Evolutionary conservation across 2,113 vertebrate genomes (phyloP).

Genomic region (Passer domesticus): DNA sequence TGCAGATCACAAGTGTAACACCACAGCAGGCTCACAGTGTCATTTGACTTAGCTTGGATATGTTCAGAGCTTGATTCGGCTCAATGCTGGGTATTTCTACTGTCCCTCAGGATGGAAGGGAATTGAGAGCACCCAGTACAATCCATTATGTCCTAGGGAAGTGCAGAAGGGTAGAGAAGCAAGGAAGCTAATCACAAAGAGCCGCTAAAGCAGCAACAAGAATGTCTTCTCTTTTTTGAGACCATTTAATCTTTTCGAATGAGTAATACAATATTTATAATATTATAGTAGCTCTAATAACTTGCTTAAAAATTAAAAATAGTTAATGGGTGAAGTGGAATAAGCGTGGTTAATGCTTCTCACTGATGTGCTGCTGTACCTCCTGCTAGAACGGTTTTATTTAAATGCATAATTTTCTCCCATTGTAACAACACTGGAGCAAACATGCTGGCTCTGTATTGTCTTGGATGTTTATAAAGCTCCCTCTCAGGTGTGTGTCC

Average conservation of each 20-base stretch:
- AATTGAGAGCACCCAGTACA: background rate
- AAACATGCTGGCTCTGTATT: background rate
- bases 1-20: background rate
- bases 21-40: background rate
- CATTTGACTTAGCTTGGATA: background rate
- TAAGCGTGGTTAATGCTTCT: conserved; percentile 40
- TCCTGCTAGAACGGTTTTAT: conserved; percentile 16
- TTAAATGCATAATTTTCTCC: background rate
- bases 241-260: conserved; percentile 59
- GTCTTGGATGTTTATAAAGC: background rate
- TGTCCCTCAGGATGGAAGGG: background rate
- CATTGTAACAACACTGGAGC: background rate
- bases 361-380: conserved; percentile 6
- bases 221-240: conserved; percentile 28
- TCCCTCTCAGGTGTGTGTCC: background rate
- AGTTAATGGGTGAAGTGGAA: conserved; percentile 42
- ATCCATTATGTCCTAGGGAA: background rate
- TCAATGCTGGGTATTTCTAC: background rate
- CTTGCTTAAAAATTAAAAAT: conserved; percentile 69
- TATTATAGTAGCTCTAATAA: conserved; percentile 68
- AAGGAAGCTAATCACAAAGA: background rate
- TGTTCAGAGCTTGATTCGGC: background rate
- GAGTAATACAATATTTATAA: conserved; percentile 65
- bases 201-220: conserved; percentile 7
- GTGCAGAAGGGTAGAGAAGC: background rate